Conservation (phyloP, 2,797 vertebrate genomes). For the Acanthis flammea region DNA sequence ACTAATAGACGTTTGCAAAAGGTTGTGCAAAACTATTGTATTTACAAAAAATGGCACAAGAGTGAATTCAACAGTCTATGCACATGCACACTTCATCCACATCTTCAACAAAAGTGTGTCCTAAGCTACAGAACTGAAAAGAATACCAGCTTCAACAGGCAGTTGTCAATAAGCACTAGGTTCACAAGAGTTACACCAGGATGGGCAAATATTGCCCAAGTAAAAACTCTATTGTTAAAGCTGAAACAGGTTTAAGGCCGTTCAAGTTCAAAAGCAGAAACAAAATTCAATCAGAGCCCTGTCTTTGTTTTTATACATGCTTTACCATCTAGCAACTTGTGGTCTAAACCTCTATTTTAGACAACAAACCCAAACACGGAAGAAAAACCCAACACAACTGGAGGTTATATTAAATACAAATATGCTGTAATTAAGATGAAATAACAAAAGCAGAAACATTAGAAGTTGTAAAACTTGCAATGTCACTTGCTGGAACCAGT, state of each 20-base stretch:
- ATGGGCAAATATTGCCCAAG: constrained; percentile 94
- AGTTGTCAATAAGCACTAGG: constrained; percentile 82
- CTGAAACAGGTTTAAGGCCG: constrained; percentile 90
- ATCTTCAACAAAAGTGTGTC: constrained; percentile 77
- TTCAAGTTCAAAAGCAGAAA: constrained; percentile 84
- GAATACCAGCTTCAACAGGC: constrained; percentile 80
- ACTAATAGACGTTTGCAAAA: constrained; percentile 78
- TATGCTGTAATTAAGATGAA: constrained; percentile 81
- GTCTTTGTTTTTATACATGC: constrained; percentile 77
- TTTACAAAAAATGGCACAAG: constrained; percentile 99
- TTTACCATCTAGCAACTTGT: constrained; percentile 77
- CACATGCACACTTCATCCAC: constrained; percentile 89
- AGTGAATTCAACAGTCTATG: constrained; percentile 90
- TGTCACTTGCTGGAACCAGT: constrained; percentile 80
- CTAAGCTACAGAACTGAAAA: constrained; percentile 78
- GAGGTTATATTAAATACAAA: constrained; percentile 82
- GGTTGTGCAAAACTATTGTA: constrained; percentile 99
- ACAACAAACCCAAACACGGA: constrained; percentile 72
- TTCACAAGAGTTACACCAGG: constrained; percentile 81
- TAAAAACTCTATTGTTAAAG: constrained; percentile 83
- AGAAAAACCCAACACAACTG: constrained; percentile 70
- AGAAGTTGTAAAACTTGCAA: constrained; percentile 83
- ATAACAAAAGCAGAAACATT: constrained; percentile 84
- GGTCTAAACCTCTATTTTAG: constrained; percentile 75
- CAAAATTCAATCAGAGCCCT: constrained; percentile 77